phyloP scores from a whole-genome alignment of 2,888 invertebrate genomes.

The Elysia crispata region DNA sequence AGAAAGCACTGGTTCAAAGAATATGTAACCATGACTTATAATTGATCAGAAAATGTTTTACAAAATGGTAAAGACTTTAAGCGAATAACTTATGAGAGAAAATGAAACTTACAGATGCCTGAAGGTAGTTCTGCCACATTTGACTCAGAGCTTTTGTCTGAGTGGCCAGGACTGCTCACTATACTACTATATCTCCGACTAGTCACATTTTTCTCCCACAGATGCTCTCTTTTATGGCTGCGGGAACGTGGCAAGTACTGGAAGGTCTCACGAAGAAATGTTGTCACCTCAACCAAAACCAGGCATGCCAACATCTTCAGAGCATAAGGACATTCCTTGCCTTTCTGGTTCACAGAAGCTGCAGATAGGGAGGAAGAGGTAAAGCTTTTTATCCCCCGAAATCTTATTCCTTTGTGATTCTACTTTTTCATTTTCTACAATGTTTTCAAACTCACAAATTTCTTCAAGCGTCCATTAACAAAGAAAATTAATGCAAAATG shows the following conservation, averaged over 20 bases:
- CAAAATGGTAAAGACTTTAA: not conserved
- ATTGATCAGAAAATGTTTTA: not conserved
- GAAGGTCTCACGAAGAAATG: slow-evolving; percentile 97
- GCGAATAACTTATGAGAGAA: not conserved
- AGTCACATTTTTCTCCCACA: slow-evolving; percentile 71
- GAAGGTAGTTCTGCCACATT: slow-evolving; percentile 70
- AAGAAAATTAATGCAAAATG: too few relatives aligned
- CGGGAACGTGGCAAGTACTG: slow-evolving; percentile 81
- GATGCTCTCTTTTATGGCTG: slow-evolving; percentile 71
- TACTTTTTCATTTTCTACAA: too few relatives aligned
- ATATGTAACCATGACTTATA: not conserved
- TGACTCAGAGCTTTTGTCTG: slow-evolving; percentile 74
- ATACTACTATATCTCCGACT: slow-evolving; percentile 95
- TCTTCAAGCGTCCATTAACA: too few relatives aligned
- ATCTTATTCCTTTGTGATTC: too few relatives aligned
- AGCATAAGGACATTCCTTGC: slow-evolving; percentile 81
- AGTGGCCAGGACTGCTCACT: slow-evolving; percentile 94
- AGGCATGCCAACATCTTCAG: slow-evolving; percentile 95
- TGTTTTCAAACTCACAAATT: too few relatives aligned
- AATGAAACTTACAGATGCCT: slow-evolving; percentile 55
- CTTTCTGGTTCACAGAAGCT: slow-evolving; percentile 76
- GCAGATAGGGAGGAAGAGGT: not conserved
- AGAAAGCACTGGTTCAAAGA: not conserved
- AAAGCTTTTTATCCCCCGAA: too few relatives aligned
- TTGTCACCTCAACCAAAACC: slow-evolving; percentile 96